Evolutionary conservation across 2,797 vertebrate genomes (phyloP).

Genomic region (Liasis olivaceus): DNA sequence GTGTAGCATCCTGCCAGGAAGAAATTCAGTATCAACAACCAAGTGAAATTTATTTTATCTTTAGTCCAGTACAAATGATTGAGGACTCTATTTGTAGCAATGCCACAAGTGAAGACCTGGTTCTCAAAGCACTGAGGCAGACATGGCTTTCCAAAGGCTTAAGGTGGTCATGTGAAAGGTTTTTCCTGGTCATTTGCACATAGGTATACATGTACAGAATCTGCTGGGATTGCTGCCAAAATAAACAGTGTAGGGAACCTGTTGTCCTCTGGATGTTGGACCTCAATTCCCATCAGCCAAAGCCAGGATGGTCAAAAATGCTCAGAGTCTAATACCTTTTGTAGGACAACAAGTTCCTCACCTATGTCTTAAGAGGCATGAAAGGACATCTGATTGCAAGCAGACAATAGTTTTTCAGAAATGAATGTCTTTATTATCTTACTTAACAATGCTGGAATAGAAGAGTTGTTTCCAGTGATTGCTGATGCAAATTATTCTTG

Average conservation of each 20-base stretch:
- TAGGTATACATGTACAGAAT: background rate
- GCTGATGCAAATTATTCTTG: too few relatives aligned
- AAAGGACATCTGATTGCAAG: too few relatives aligned
- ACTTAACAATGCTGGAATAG: too few relatives aligned
- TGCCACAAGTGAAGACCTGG: background rate
- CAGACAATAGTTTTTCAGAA: too few relatives aligned
- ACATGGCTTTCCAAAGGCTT: background rate
- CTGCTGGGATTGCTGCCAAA: background rate
- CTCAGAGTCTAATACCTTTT: background rate
- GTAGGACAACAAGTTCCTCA: background rate
- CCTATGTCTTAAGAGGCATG: too few relatives aligned
- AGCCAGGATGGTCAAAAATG: background rate
- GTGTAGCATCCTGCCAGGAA: background rate
- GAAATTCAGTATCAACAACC: constrained; percentile 42
- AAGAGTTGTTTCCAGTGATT: too few relatives aligned
- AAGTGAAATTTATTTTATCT: constrained; percentile 20
- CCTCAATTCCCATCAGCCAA: constrained; percentile 25
- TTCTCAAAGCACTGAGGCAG: background rate
- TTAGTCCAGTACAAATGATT: background rate
- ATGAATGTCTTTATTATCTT: too few relatives aligned
- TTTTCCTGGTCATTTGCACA: background rate
- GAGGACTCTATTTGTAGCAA: background rate
- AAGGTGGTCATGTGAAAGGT: background rate
- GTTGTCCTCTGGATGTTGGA: constrained; percentile 8
- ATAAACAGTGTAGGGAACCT: background rate